Evolutionary conservation across 2,113 vertebrate genomes (phyloP).

Genomic region (Verasper variegatus): DNA sequence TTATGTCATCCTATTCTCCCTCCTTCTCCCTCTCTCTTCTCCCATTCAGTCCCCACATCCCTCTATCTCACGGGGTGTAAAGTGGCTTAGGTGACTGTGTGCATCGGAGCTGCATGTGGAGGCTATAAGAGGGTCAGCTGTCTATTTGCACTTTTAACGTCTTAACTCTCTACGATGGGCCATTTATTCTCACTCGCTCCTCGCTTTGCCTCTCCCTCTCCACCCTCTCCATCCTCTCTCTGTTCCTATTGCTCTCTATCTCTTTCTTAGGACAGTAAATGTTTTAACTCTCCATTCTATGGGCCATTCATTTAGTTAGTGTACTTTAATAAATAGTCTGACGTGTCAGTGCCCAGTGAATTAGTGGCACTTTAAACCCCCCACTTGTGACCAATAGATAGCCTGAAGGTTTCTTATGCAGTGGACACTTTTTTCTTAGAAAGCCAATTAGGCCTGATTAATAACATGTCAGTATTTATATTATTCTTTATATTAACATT

Average conservation of each 20-base stretch:
- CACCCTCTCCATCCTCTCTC: constrained; percentile 52
- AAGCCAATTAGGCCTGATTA: constrained; percentile 51
- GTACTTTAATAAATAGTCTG: constrained; percentile 86
- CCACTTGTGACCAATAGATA: constrained; percentile 71
- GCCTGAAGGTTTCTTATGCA: constrained; percentile 67
- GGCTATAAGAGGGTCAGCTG: constrained; percentile 82
- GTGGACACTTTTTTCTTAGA: constrained; percentile 41
- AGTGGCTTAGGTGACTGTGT: constrained; percentile 70
- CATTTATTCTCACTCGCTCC: constrained; percentile 79
- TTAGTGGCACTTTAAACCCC: constrained; percentile 83
- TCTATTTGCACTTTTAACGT: constrained; percentile 85
- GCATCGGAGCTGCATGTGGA: constrained; percentile 61
- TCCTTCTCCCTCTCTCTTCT: constrained; percentile 28
- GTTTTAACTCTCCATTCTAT: constrained; percentile 84
- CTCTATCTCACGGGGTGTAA: constrained; percentile 68
- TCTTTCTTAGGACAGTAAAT: constrained; percentile 81
- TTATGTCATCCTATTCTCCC: constrained; percentile 56
- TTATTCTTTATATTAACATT: constrained; percentile 2
- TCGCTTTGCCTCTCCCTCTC: constrained; percentile 41
- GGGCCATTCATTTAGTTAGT: constrained; percentile 85
- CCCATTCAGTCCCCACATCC: constrained; percentile 56
- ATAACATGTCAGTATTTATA: constrained; percentile 29
- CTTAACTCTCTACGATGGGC: constrained; percentile 81
- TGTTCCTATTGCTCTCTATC: constrained; percentile 73
- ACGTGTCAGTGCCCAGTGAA: constrained; percentile 81